Conservation (phyloP, 1,140 invertebrate genomes). For the Nymphalis io region DNA sequence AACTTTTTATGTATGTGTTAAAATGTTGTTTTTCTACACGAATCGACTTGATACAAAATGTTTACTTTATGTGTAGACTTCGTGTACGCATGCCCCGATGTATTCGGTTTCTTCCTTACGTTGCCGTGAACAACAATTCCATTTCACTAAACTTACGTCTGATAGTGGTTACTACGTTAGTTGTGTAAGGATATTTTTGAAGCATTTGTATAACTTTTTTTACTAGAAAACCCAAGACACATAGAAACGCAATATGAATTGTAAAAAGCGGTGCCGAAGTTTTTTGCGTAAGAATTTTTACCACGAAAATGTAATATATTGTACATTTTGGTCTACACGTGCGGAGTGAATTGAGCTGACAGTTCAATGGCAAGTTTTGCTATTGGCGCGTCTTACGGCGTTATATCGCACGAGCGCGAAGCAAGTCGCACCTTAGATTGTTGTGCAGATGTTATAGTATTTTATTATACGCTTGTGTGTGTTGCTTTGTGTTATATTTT, state of each 20-base stretch:
- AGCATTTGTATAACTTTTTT: slow-evolving; percentile 81
- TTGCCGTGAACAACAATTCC: slow-evolving; percentile 66
- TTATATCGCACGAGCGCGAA: no score
- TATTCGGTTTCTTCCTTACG: slow-evolving; percentile 72
- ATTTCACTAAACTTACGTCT: slow-evolving; percentile 70
- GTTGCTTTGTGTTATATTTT: slow-evolving; percentile 75
- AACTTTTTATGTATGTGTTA: slow-evolving; percentile 72
- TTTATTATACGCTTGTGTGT: slow-evolving; percentile 72
- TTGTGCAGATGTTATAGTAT: slow-evolving; percentile 74
- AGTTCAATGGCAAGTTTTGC: slow-evolving; percentile 76
- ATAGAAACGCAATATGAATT: slow-evolving; percentile 70
- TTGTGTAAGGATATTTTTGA: slow-evolving; percentile 80
- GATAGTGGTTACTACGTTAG: slow-evolving; percentile 74
- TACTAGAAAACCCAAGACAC: slow-evolving; percentile 73
- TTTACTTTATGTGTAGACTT: slow-evolving; percentile 69
- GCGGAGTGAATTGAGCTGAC: slow-evolving; percentile 77
- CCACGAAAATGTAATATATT: slow-evolving; percentile 79
- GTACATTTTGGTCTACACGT: slow-evolving; percentile 80
- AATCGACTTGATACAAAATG: slow-evolving; percentile 66
- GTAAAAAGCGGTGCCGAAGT: slow-evolving; percentile 73
- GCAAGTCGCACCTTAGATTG: slow-evolving; percentile 64
- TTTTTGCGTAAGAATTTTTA: slow-evolving; percentile 75
- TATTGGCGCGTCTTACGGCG: slow-evolving; percentile 70
- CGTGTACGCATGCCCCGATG: slow-evolving; percentile 50
- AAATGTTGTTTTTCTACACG: slow-evolving; percentile 69